These are phyloP conservation scores for Archilochus colubris DNA, from an alignment of 2,113 vertebrate genomes.

Conservation along the genomic window DNA sequence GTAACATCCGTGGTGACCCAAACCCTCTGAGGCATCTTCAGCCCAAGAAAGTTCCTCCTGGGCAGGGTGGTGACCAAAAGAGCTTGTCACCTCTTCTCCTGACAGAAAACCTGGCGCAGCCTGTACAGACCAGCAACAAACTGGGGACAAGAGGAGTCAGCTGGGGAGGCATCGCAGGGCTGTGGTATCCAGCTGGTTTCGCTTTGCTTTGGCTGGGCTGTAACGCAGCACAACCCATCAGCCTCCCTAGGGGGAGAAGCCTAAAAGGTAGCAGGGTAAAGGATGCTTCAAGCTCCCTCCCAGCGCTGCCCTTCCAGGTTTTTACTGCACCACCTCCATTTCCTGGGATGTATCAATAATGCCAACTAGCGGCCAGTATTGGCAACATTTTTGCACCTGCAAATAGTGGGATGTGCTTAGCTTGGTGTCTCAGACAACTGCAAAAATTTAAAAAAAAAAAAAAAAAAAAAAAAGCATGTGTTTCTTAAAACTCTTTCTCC, in stretches of 20 bases:
- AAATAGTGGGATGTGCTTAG: not conserved
- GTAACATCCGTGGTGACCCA: not conserved
- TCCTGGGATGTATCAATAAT: constrained; percentile 10
- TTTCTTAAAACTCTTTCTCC: not conserved
- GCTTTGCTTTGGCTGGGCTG: not conserved
- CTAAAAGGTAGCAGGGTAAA: rapidly evolving
- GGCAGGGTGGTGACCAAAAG: not conserved
- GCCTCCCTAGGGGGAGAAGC: not conserved
- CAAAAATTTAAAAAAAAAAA: not conserved
- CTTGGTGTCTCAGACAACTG: not conserved
- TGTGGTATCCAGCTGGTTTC: not conserved
- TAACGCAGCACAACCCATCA: not conserved
- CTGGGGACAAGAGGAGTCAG: not conserved
- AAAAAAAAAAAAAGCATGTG: not conserved
- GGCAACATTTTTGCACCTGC: not conserved
- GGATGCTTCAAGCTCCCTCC: not conserved
- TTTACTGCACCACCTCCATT: not conserved
- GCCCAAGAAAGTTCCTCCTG: not conserved
- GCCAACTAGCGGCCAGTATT: constrained; percentile 35
- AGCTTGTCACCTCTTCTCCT: not conserved
- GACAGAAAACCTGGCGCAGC: not conserved
- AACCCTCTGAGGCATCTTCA: not conserved
- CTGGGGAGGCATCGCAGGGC: not conserved
- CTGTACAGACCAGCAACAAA: not conserved
- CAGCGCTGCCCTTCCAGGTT: not conserved